Base-by-base conservation (phyloP, 1,140 invertebrate genomes). In the Uloborus diversus region DNA sequence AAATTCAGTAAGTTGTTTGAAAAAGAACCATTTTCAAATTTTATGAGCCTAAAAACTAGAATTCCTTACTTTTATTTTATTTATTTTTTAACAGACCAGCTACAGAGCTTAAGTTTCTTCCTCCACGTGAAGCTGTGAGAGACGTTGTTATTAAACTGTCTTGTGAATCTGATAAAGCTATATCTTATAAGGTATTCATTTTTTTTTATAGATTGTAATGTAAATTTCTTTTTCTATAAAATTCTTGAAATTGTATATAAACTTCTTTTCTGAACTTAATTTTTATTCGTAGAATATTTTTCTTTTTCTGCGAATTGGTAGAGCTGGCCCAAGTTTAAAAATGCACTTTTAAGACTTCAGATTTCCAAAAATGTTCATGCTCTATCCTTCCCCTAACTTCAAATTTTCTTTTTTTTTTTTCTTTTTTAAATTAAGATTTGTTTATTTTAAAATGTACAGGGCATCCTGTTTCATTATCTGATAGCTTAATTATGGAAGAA, bases 171-270 rank as follows among this genome's bases (percentile, higher is more conserved):
- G 65, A 68, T 23, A 79, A 79, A 79, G 2, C 65, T 1, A 28
- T 79, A 49, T 33, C 76, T 20, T 79, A 47, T 51, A 79, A 79
- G 30, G 76, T 79, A 79, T n/a, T 7, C 47, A 27, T 3, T 11
- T 37, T 66, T 13, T 66, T 66, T 27, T 66, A n/a, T 42, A 0
- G 17, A 23, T 62, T 33, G 2, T 17, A n/a, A 3, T 62, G 1
- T 11, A 28, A 30, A 62, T 2, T 13, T 1, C 32, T 61, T 25
- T 11, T 65, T 37, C 7, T n/a, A 65, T 9, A 27, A n/a, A 61
- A 28, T 37, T 65, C 27, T 65, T 1, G 14, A 42, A 65, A 61
- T n/a, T n/a, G n/a, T n/a, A n/a, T n/a, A n/a, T n/a, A n/a, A n/a
- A n/a, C n/a, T n/a, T n/a, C n/a, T n/a, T n/a, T n/a, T n/a, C n/a